phyloP scores from a whole-genome alignment of 1,140 invertebrate genomes.

The Drosophila kikkawai region DNA sequence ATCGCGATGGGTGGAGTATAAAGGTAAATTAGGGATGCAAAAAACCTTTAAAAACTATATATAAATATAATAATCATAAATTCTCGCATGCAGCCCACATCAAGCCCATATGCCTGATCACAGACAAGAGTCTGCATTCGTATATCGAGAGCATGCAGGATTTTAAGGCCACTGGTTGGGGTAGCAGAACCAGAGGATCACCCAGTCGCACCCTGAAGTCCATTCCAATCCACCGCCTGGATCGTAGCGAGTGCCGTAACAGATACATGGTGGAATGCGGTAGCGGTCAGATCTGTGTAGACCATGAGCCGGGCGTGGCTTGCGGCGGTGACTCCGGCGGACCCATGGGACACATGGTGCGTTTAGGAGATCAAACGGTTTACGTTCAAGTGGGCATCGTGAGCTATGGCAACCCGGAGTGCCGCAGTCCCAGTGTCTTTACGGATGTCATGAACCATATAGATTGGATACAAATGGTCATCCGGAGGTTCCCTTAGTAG shows the following conservation, averaged over 20 bases:
- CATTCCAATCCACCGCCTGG: not conserved
- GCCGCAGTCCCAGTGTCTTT: conserved; percentile 31
- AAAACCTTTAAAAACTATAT: not conserved
- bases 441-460: conserved; percentile 16
- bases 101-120: conserved; percentile 26
- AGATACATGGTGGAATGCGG: conserved; percentile 10
- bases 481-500: not conserved
- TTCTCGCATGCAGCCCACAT: conserved; percentile 1
- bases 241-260: not conserved
- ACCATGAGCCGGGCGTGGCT: not conserved
- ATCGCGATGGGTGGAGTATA: not conserved
- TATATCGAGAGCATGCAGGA: not conserved
- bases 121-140: not conserved
- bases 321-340: conserved; percentile 32
- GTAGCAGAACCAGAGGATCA: not conserved
- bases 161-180: conserved; percentile 23
- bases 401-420: conserved; percentile 28
- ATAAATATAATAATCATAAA: too few species aligned
- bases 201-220: conserved; percentile 13
- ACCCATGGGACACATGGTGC: conserved; percentile 12
- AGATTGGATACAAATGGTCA: not conserved
- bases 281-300: conserved; percentile 20
- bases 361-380: too few species aligned
- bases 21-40: not conserved
- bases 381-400: conserved; percentile 19